Evolutionary conservation across 2,888 invertebrate species (phyloP), one percentile per base, ranked within the genome.

Genomic region (Syrphus vitripennis): DNA sequence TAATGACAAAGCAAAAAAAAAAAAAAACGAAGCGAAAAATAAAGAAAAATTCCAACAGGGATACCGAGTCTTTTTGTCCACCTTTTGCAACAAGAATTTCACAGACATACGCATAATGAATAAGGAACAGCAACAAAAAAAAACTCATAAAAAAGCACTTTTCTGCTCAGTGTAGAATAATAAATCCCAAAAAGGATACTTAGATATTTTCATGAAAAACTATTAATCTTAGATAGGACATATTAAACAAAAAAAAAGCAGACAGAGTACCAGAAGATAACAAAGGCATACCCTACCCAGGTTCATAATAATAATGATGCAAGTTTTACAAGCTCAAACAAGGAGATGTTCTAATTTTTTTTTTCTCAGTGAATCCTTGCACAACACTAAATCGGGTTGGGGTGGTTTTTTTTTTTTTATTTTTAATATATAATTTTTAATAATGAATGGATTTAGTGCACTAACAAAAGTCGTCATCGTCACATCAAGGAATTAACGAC

Each of bases 241-340:
- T 50, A 50, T 50, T 50, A 55, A 61, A 72, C n/a, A n/a, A n/a
- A n/a, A n/a, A n/a, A n/a, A n/a, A n/a, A n/a, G n/a, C n/a, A 42
- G n/a, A 42, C 67, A 55, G 19, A 50, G n/a, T 40, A 21, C 19
- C 12, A 57, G 31, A n/a, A 16, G 40, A 40, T 50, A 48, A 71
- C 65, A 67, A 65, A 26, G 21, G 40, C 50, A 26, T n/a, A n/a
- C n/a, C n/a, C n/a, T n/a, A n/a, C n/a, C 1, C 31, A 57, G 16
- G 29, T 40, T 42, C 57, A 55, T 57, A 50, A 55, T 12, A 48
- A 48, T 59, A 69, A 67, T 69, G 42, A 57, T 65, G 34, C 37
- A 71, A 59, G 75, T 67, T 80, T 76, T 80, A 80, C 75, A 79
- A 79, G 74, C 45, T 69, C 50, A 55, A n/a, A 69, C 80, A 84